Evolutionary conservation across 1,140 invertebrate species (phyloP).

Genomic region (Pseudomyrmex pallidus): DNA sequence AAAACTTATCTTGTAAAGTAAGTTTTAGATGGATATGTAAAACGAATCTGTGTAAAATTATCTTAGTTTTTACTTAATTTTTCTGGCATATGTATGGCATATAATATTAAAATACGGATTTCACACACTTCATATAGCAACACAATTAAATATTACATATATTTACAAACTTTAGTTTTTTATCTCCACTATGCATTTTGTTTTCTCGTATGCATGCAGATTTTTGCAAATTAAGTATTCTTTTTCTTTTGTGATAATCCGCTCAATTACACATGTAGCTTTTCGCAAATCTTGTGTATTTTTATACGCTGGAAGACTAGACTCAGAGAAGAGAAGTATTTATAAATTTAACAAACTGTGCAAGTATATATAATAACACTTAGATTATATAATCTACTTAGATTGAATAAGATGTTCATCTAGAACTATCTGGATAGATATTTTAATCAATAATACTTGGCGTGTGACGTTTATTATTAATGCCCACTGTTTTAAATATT

Average conservation of each 20-base stretch:
- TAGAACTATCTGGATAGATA: slow-evolving; percentile 51
- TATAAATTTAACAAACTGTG: slow-evolving; percentile 72
- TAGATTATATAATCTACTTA: slow-evolving; percentile 65
- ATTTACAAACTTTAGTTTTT: slow-evolving; percentile 62
- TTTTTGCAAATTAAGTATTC: slow-evolving; percentile 9
- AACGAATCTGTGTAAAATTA: not conserved
- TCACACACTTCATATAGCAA: slow-evolving; percentile 16
- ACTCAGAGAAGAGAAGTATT: slow-evolving; percentile 70
- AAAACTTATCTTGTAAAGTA: too few species aligned
- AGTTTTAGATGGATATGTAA: too few species aligned
- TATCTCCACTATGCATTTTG: not conserved
- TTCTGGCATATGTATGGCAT: slow-evolving; percentile 62
- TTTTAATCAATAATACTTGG: slow-evolving; percentile 72
- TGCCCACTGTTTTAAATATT: slow-evolving; percentile 51
- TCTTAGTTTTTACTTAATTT: slow-evolving; percentile 53
- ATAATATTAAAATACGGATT: slow-evolving; percentile 59
- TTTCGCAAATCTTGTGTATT: slow-evolving; percentile 48
- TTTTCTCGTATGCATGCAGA: slow-evolving; percentile 49
- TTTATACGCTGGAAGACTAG: slow-evolving; percentile 78
- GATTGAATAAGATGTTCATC: slow-evolving; percentile 51
- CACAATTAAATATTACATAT: slow-evolving; percentile 59
- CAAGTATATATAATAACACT: slow-evolving; percentile 55
- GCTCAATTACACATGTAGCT: slow-evolving; percentile 9
- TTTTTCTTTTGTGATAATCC: slow-evolving; percentile 37
- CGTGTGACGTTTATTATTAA: slow-evolving; percentile 60